Percentiles rank a stretch among this genome's conserved stretches.
Conservation (phyloP, 2,888 invertebrate species). For the Allophyes oxyacanthae region DNA sequence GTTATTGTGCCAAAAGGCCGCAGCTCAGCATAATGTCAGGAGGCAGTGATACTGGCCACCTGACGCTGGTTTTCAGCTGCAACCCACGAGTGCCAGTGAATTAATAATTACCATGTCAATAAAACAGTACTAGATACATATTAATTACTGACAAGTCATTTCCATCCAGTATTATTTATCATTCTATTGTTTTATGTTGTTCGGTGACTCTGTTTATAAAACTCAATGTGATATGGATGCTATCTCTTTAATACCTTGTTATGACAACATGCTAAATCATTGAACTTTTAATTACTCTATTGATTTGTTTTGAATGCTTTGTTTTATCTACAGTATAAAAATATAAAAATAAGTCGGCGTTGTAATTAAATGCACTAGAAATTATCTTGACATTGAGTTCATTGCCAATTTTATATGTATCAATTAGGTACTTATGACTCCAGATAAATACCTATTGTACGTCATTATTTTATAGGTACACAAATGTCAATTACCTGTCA, state of each 20-base stretch:
- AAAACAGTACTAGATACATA: background rate
- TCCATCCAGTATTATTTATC: too few relatives aligned
- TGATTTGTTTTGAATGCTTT: background rate
- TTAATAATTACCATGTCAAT: background rate
- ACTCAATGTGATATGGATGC: conserved; percentile 4
- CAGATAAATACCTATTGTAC: too few relatives aligned
- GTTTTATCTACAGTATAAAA: background rate
- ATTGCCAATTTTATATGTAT: background rate
- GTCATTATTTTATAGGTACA: too few relatives aligned
- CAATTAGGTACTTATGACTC: too few relatives aligned
- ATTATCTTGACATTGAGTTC: background rate
- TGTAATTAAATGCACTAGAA: background rate
- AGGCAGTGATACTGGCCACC: too few relatives aligned
- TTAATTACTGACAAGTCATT: too few relatives aligned
- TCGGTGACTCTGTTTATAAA: conserved; percentile 8
- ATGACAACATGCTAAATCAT: conserved; percentile 19
- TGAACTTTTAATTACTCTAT: conserved; percentile 30
- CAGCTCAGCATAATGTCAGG: too few relatives aligned
- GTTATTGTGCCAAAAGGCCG: too few relatives aligned
- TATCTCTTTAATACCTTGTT: conserved; percentile 30
- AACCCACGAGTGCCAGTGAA: too few relatives aligned
- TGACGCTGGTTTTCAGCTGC: too few relatives aligned
- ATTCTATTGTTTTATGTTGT: background rate
- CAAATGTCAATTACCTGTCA: too few relatives aligned
- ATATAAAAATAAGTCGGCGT: too few relatives aligned